Base-by-base conservation (phyloP, 2,888 invertebrate species). In the Lasioglossum calceatum region DNA sequence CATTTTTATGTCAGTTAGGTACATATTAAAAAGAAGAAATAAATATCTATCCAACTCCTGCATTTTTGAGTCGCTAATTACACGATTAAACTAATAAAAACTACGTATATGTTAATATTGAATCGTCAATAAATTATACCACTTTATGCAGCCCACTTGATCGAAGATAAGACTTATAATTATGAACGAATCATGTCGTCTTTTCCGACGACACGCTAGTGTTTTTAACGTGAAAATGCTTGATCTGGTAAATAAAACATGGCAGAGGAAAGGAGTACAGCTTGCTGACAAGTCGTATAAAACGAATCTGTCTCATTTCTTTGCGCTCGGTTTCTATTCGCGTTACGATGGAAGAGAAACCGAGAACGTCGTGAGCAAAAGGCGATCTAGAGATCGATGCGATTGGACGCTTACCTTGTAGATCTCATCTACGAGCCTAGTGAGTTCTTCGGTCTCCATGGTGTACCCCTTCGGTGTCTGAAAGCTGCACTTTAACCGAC, bases 361-460 rank as follows among this genome's bases (percentile, higher is more conserved):
- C 32, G 47, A 16, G 47, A 39, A 61, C 76, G 50, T 44, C 42
- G 76, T 42, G 54, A 67, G 44, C 54, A 77, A 61, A 10, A 50
- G 27, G n/a, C 39, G 47, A 54, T 67, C 80, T 16, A 36, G 36
- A 36, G 19, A 74, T 86, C 78, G 71, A 74, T 74, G 61, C 36
- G 71, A 74, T 74, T 5, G 72, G 23, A 19, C 14, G 76, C 83
- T 91, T 96, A 98, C 98, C 97, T 98, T 98, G 96, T 98, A 98
- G 94, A 98, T 98, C 93, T 98, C 98, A 96, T 98, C 98, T 93
- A 98, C 98, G 93, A 98, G 97, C 96, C 98, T 98, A 94, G 98
- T 98, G 93, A 98, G 97, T 96, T 98, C 98, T 95, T 98, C 98
- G 93, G 98, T 98, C 96, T 98, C 98, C 97, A 98, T 97, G 91